Evolutionary conservation across 2,113 vertebrate species (phyloP), one percentile per base, ranked within the genome.

Genomic region (Nothobranchius furzeri): DNA sequence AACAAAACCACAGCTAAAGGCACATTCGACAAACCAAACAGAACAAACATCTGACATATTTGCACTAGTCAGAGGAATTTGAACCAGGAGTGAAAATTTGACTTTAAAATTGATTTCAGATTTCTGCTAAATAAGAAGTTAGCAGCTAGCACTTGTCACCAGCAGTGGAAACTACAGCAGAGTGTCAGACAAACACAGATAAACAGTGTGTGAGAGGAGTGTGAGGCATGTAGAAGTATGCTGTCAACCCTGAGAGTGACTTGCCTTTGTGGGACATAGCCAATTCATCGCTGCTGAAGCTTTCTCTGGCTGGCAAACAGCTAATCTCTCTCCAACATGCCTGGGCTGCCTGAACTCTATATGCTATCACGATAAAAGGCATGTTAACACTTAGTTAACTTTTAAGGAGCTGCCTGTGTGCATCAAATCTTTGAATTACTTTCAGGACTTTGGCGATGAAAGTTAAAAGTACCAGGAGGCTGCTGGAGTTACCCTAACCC

Each of bases 321-420:
- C 83, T 88, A 84, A 87, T 91, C 84, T 80, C 60, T 68, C 53
- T 76, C 68, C 56, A 65, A 77, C 78, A 78, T 66, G 81, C 80
- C 70, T 65, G 70, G 80, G 69, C 48, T 20, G 60, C 55, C 64
- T 78, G 61, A 20, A 2, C 47, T 75, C 49, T 59, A 60, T 7
- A 30, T 25, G 13, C 64, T 55, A 64, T 71, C 53, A 37, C 49
- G 70, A 70, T 62, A 73, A 15, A n/a, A 51, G n/a, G 68, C 60
- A 59, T 66, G 63, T 60, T 47, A 66, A 75, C 64, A 75, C 76
- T 81, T 68, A 65, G 63, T 73, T 80, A 47, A 24, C 30, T 50
- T 48, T 71, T 37, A 47, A 63, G 58, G 52, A 35, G 37, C 11
- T 12, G 10, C n/a, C 12, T 40, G 36, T 42, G 60, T 12, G n/a